Evolutionary conservation across 2,888 invertebrate species (phyloP), one percentile per base, ranked within the genome.

Genomic region (Acrobasis repandana): DNA sequence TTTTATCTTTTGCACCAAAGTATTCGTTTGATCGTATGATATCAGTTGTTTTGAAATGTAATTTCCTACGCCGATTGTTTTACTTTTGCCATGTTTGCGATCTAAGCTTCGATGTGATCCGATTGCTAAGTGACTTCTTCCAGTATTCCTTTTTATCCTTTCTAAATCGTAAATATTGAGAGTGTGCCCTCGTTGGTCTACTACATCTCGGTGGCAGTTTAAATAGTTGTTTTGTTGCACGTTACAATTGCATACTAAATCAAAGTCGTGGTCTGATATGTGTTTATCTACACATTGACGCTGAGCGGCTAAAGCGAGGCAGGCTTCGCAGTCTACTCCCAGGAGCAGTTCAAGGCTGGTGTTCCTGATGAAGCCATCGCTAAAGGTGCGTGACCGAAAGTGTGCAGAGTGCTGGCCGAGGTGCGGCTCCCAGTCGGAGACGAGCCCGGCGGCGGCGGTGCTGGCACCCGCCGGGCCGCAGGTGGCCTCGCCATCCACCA

Each of bases 261-360:
- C 91, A 60, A 91, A 85, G 64, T 91, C 86, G 28, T 85, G 86
- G 65, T 88, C 88, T 61, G 88, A 77, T 74, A 86, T 79, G 74
- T 86, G 88, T 71, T 90, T 88, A 66, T 85, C 85, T 65, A 80
- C 68, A 69, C 89, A 89, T 64, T 88, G 88, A 66, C 84, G 74
- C 66, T 89, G 88, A 33, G 91, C 83, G 14, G 91, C 90, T 51
- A 92, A 76, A 9, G 92, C 91, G 54, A 90, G 83, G 61, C 93
- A 93, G 56, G 93, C 91, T 68, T 93, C 92, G 67, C 93, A 93
- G 67, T 92, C 92, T 18, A 92, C 90, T n/a, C 92, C 92, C 3
- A 93, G 85, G 5, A 93, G 77, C 1, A 93, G 83, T 67, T 93
- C 93, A 33, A 93, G 87, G 70, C 93, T 93, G 46, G 90, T 89